Base-by-base conservation (phyloP, 2,797 vertebrate genomes). In the Podargus strigoides region DNA sequence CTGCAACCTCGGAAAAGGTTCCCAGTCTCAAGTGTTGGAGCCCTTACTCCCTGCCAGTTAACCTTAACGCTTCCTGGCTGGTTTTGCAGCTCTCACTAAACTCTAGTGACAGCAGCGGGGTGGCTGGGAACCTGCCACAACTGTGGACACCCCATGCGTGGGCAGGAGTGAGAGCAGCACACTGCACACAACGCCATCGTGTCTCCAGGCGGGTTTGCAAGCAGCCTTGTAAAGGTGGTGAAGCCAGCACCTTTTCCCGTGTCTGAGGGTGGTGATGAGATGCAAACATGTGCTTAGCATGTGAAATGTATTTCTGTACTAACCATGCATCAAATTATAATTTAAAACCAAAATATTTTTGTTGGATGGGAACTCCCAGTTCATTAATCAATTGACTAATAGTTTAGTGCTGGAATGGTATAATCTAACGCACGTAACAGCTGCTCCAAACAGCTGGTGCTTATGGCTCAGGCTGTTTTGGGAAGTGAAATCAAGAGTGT, bases 261-360 rank as follows among this genome's bases (percentile, higher is more conserved):
- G 70, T 60, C 46, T 55, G 41, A 42, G 72, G 47, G 50, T 58
- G 69, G 37, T 44, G 87, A 10, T 37, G 93, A 83, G 80, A 93
- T n/a, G 49, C 59, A 90, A 90, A 78, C 69, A 49, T 6, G 66
- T 67, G 78, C 93, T 82, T 60, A 58, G n/a, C 42, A 56, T 14
- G 58, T 78, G 78, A 73, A 75, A 75, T 34, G 9, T 72, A 47
- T 39, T 90, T 94, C 86, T 87, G 53, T 42, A 27, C 36, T 85
- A 92, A 44, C 63, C 66, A 70, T 32, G 19, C 47, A 47, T 63
- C 60, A 62, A 91, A 87, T 90, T 86, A 83, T 86, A 91, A 73
- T 90, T 93, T 82, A 58, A 78, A 94, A 62, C 39, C 42, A 76
- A 96, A 93, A 94, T 76, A 64, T 94, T 96, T 83, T 85, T 58